Base-by-base conservation (phyloP, 2,888 invertebrate species). In the Melinopterus prodromus region DNA sequence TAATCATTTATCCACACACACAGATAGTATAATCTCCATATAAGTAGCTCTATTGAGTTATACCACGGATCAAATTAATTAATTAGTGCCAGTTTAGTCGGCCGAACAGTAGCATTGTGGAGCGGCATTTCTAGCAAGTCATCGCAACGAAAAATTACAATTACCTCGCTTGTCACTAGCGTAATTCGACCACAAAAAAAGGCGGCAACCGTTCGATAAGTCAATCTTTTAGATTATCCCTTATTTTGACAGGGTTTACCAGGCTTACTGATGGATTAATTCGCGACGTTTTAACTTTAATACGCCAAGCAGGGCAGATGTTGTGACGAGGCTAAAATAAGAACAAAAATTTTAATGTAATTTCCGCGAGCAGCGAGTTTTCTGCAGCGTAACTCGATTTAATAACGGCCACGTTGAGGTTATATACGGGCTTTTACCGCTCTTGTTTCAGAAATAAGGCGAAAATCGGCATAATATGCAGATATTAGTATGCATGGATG, bases 401-500 rank as follows among this genome's bases (percentile, higher is more conserved):
- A 53, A 53, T 53, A 53, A 53, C 53, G 53, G 53, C 53, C 26
- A 26, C 26, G 26, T 26, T 26, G 26, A 26, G 26, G 26, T 26
- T 26, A 26, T 26, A 12, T 12, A 53, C 53, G 53, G 53, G 53
- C 53, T 53, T 53, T 53, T 9, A 53, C 53, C 53, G 53, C 53
- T 53, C 53, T 53, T 53, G 53, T 53, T 53, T 53, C 12, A 9
- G 53, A 53, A 53, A 53, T 53, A 53, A 53, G 53, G 53, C 53
- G 53, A 53, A 53, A 53, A 53, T 53, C 12, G 53, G 53, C 53
- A 53, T 53, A 53, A 53, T 53, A 53, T 53, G 12, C 53, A 2
- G 53, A 53, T 53, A 53, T 53, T 53, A 53, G 53, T 53, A 53
- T 53, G 53, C 53, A 53, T 53, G 53, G 53, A 53, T 53, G 53